Percentiles rank a stretch among this genome's conserved stretches.
phyloP scores from a whole-genome alignment of 2,888 invertebrate genomes.

The Chrysopilus asiliformis region DNA sequence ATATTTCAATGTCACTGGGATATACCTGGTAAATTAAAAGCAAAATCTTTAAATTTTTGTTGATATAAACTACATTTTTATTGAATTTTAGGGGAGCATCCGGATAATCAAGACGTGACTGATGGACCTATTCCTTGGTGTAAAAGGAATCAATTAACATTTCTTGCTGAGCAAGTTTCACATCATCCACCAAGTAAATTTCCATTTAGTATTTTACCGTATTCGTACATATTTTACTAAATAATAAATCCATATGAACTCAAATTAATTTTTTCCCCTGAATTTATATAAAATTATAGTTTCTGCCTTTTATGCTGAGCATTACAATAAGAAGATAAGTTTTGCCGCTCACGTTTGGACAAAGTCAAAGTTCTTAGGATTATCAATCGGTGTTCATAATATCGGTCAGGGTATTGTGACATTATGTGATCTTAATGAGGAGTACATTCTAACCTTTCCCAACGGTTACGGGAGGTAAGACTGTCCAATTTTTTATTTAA shows the following conservation, averaged over 20 bases:
- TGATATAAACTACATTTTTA: background rate
- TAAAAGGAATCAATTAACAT: slow-evolving; percentile 71
- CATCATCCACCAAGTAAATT: slow-evolving; percentile 91
- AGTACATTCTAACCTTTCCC: slow-evolving; percentile 92
- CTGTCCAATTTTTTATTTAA: no score
- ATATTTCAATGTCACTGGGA: slow-evolving; percentile 86
- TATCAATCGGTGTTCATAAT: slow-evolving; percentile 96
- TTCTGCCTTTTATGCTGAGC: slow-evolving; percentile 98
- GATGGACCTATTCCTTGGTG: slow-evolving; percentile 92
- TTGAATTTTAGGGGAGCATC: slow-evolving; percentile 17
- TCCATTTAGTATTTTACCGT: no score
- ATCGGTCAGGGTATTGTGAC: slow-evolving; percentile 91
- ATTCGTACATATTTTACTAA: no score
- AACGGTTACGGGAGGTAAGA: slow-evolving; percentile 89
- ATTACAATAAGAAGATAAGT: slow-evolving; percentile 75
- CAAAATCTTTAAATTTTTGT: background rate
- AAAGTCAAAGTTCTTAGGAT: slow-evolving; percentile 95
- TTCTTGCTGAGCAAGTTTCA: slow-evolving; percentile 96
- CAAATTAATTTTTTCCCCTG: no score
- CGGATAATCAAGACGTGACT: slow-evolving; percentile 35
- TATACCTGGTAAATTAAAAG: slow-evolving; percentile 35
- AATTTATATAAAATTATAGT: slow-evolving; percentile 48
- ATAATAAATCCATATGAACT: no score
- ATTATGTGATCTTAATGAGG: slow-evolving; percentile 78
- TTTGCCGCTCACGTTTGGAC: slow-evolving; percentile 98